Evolutionary conservation across 2,888 invertebrate genomes (phyloP).

Genomic region (Ferdinandea cuprea): DNA sequence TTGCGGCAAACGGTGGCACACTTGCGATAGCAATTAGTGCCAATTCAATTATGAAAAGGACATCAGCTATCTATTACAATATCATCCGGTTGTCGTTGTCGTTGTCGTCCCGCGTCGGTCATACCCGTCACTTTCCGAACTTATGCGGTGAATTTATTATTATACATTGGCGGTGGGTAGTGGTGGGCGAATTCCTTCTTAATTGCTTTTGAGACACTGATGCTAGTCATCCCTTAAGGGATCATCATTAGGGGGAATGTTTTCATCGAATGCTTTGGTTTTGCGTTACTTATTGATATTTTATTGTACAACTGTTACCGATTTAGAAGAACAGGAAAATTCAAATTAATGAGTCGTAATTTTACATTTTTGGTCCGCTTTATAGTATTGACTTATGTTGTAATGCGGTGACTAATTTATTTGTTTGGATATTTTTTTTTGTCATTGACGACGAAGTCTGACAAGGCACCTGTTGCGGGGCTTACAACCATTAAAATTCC

Average conservation of each 20-base stretch:
- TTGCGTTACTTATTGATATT: conserved; percentile 59
- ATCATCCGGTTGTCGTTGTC: conserved; percentile 6
- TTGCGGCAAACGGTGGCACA: neutral
- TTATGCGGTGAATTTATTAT: conserved; percentile 41
- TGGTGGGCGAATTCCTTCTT: neutral
- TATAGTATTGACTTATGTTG: no score
- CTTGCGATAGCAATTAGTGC: conserved; percentile 59
- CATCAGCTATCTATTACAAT: conserved; percentile 53
- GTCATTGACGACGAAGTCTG: no score
- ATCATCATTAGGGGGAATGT: conserved; percentile 51
- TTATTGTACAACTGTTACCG: conserved; percentile 42
- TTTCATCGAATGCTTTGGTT: conserved; percentile 18
- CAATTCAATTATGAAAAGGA: conserved; percentile 68
- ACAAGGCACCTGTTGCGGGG: no score
- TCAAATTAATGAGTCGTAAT: neutral
- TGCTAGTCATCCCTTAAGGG: conserved; percentile 40
- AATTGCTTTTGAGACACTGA: conserved; percentile 56
- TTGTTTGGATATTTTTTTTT: no score
- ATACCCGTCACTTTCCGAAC: neutral
- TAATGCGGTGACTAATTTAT: no score
- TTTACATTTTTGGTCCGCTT: no score
- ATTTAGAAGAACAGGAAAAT: conserved; percentile 9
- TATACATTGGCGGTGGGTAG: no score
- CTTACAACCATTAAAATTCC: no score
- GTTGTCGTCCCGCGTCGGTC: neutral